Evolutionary conservation across 53 echinoderm and acorn worm species (phyloP), one percentile per base, ranked within the genome.

Genomic region (Astropecten irregularis): DNA sequence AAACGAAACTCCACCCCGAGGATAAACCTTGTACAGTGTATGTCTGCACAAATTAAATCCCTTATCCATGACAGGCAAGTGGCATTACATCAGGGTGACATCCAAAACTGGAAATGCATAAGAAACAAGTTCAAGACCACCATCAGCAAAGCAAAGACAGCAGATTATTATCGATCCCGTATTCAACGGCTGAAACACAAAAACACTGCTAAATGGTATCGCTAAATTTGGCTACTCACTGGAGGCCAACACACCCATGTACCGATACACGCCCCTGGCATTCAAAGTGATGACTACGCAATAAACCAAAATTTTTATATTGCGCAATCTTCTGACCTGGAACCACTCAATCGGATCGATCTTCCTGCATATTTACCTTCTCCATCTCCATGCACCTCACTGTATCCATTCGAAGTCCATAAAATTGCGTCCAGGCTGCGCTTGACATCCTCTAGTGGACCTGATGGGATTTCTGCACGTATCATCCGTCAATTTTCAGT

Each of bases 21-120:
- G 72, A 84, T 48, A 84, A 84, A 55, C 85, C 85, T 0, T 84
- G n/a, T n/a, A n/a, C n/a, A n/a, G n/a, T n/a, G 85, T 60, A 71
- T 84, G 29, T 34, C 84, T 19, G n/a, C 69, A 52, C 15, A 29
- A 22, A 21, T 84, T 2, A 55, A 84, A 54, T 19, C 35, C 14
- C 56, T 69, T n/a, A 71, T 84, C 26, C 11, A n/a, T 14, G 44
- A 46, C 4, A 22, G 69, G 27, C 69, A 69, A 44, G 30, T 11
- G 21, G 69, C 47, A 9, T 68, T 40, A 10, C 69, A 69, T 69
- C 47, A 31, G 13, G 49, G 30, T 44, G 44, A 44, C 15, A 23
- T 7, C 11, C 2, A 5, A 9, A 28, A 9, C 2, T 69, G 69
- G 69, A 69, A 49, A 30, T 4, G 44, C 27, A 4, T 69, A 8